These are phyloP conservation scores for Schlechtendalia chinensis DNA, from an alignment of 1,140 invertebrate species.

Conservation along the genomic window DNA sequence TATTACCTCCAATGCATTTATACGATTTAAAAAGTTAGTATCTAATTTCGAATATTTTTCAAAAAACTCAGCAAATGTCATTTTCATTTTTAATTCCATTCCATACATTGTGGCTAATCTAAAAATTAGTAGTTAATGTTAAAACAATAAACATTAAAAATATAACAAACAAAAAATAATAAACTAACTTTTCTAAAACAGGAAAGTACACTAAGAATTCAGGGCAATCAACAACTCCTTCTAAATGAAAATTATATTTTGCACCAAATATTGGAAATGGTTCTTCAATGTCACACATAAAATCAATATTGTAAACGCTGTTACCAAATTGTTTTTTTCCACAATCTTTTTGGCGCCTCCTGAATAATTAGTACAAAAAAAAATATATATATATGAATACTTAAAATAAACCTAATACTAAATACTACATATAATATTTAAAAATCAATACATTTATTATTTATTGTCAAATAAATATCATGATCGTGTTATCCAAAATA, in stretches of 20 bases:
- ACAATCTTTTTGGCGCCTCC: constrained; percentile 63
- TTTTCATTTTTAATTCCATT: constrained; percentile 62
- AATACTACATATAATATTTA: too few relatives aligned
- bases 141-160: not conserved
- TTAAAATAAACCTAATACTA: too few relatives aligned
- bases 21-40: constrained; percentile 5
- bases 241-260: constrained; percentile 93
- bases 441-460: not conserved
- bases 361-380: constrained; percentile 55
- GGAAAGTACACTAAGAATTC: constrained; percentile 97
- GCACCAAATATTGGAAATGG: constrained; percentile 88
- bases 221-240: constrained; percentile 96
- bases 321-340: constrained; percentile 76
- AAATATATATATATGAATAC: too few relatives aligned
- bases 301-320: constrained; percentile 79
- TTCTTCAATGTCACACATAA: constrained; percentile 69
- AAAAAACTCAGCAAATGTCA: constrained; percentile 63
- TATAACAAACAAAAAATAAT: not conserved
- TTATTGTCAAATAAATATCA: too few relatives aligned
- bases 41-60: constrained; percentile 53
- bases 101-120: constrained; percentile 64
- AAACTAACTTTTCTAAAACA: constrained; percentile 63
- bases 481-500: too few relatives aligned
- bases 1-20: constrained; percentile 24
- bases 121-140: not conserved